These are phyloP conservation scores for Melinaea marsaeus DNA, from an alignment of 2,888 invertebrate genomes.

Conservation along the genomic window DNA sequence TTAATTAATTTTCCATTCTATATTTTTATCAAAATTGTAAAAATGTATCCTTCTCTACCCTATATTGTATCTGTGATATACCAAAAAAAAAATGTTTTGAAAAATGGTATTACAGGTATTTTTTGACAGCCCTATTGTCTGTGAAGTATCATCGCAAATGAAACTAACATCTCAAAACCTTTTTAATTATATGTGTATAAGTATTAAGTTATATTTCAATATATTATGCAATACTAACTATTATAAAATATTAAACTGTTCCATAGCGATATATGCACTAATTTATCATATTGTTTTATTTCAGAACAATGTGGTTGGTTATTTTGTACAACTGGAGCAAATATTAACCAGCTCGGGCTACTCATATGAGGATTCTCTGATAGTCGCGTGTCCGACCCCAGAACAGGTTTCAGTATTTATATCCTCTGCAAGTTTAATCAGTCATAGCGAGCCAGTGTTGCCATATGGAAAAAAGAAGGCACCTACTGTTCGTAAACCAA, in stretches of 20 bases:
- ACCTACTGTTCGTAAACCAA: conserved; percentile 54
- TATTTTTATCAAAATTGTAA: too few species aligned
- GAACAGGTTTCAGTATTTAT: conserved; percentile 95
- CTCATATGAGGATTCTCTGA: conserved; percentile 86
- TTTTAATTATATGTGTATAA: too few species aligned
- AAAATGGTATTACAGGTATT: too few species aligned
- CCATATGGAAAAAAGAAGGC: conserved; percentile 66
- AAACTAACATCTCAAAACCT: too few species aligned
- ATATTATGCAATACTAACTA: neutral
- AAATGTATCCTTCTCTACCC: too few species aligned
- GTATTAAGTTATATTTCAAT: too few species aligned
- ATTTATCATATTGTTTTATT: conserved; percentile 36
- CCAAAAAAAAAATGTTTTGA: too few species aligned
- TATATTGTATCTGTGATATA: too few species aligned
- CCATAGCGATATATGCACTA: conserved; percentile 3
- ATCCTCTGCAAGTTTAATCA: conserved; percentile 86
- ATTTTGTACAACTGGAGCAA: conserved; percentile 91
- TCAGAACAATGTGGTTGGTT: conserved; percentile 91
- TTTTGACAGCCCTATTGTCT: too few species aligned
- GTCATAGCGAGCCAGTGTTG: conserved; percentile 65
- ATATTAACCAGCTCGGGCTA: conserved; percentile 86
- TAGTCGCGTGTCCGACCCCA: conserved; percentile 93
- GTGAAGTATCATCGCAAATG: too few species aligned
- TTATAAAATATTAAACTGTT: neutral
- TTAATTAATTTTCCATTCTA: too few species aligned